A percentile compares a stretch with the other conserved stretches of the same genome.
These are phyloP conservation scores for Syngnathoides biaculeatus DNA, from an alignment of 2,113 vertebrate species.

Conservation along the genomic window DNA sequence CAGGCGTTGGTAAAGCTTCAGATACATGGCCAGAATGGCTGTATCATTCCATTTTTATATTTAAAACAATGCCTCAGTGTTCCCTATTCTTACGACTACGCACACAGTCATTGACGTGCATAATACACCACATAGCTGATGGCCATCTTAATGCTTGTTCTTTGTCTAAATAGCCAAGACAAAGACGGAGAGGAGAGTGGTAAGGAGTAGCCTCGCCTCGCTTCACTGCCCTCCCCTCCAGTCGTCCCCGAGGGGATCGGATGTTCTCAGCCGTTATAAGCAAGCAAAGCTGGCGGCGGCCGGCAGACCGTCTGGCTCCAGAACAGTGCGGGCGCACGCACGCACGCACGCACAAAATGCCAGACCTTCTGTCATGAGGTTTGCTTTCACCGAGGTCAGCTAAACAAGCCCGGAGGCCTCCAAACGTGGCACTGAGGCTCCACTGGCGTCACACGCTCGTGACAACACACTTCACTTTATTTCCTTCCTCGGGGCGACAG, in stretches of 20 bases:
- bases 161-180: conserved; percentile 70
- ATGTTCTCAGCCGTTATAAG: conserved; percentile 84
- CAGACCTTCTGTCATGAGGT: conserved; percentile 77
- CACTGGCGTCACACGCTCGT: conserved; percentile 37
- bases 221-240: conserved; percentile 46
- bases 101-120: conserved; percentile 27
- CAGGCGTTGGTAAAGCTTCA: too few relatives aligned
- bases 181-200: conserved; percentile 67
- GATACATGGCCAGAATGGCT: too few relatives aligned
- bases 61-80: not conserved
- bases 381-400: conserved; percentile 77
- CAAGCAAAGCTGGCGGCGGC: conserved; percentile 74
- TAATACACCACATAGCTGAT: conserved; percentile 56
- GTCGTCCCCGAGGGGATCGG: conserved; percentile 80
- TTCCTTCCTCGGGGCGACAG: conserved; percentile 32
- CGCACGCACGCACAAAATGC: conserved; percentile 71
- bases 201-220: conserved; percentile 40
- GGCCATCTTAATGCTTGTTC: conserved; percentile 65
- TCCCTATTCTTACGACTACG: not conserved
- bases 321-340: conserved; percentile 55
- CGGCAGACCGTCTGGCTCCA: conserved; percentile 86
- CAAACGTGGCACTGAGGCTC: conserved; percentile 51
- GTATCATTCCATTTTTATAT: too few relatives aligned
- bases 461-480: conserved; percentile 43
- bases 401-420: conserved; percentile 62